Percentiles rank a stretch among this genome's conserved stretches.
phyloP scores from a whole-genome alignment of 2,797 vertebrate genomes.

The Anguilla anguilla region DNA sequence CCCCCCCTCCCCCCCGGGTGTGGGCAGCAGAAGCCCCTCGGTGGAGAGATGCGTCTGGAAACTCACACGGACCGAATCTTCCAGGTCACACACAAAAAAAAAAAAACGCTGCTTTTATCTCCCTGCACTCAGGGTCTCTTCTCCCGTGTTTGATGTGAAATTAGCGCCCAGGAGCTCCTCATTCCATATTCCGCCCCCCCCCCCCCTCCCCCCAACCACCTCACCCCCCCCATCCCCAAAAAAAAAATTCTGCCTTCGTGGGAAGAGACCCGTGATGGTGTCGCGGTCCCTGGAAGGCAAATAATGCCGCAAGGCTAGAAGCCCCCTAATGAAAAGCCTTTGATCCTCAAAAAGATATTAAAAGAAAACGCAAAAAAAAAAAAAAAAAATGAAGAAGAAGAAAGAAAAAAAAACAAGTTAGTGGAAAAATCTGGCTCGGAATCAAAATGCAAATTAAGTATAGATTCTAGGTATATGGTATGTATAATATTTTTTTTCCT shows the following conservation, averaged over 20 bases:
- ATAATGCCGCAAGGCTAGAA: conserved; percentile 72
- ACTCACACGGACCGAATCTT: conserved; percentile 72
- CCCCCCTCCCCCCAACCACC: no score
- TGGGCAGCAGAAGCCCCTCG: conserved; percentile 66
- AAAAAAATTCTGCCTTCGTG: conserved; percentile 63
- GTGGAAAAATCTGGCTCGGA: conserved; percentile 49
- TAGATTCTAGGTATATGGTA: conserved; percentile 45
- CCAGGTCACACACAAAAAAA: conserved; percentile 61
- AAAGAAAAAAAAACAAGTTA: conserved; percentile 26
- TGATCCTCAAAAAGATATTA: conserved; percentile 67
- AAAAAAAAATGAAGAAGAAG: conserved; percentile 8
- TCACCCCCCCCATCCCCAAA: no score
- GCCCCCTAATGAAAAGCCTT: conserved; percentile 72
- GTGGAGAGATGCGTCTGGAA: conserved; percentile 66
- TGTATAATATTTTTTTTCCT: background rate
- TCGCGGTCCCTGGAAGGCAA: conserved; percentile 63
- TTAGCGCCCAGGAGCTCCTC: conserved; percentile 74
- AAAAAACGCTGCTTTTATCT: conserved; percentile 73
- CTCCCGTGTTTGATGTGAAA: conserved; percentile 78
- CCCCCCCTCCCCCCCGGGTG: conserved; percentile 50
- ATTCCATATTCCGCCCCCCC: conserved; percentile 62
- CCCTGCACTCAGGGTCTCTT: conserved; percentile 67
- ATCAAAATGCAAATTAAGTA: conserved; percentile 70
- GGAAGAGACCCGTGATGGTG: conserved; percentile 72
- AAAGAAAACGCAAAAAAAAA: conserved; percentile 51